Base-by-base conservation (phyloP, 2,888 invertebrate genomes). In the Plagiodera versicolora region DNA sequence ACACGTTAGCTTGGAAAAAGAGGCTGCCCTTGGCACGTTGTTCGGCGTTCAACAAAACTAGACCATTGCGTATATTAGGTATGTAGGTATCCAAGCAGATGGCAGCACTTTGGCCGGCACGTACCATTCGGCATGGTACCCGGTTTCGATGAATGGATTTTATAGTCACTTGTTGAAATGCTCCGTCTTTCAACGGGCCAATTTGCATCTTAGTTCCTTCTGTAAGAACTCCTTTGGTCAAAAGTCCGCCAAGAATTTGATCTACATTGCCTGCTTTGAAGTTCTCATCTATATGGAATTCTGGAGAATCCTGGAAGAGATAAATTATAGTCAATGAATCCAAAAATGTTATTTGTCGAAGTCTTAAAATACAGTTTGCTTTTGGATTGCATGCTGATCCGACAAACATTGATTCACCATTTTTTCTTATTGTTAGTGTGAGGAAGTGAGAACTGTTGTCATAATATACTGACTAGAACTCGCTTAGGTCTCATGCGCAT, bases 221-320 rank as follows among this genome's bases (percentile, higher is more conserved):
- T 20, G 87, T 87, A 35, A 98, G 86, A 18, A 90, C 87, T 0
- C 98, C 98, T 74, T 91, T 89, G 0, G 89, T 88, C 47, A 96
- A 79, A 8, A 95, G 81, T 0, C 95, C 95, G 0, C 94, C 95
- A 0, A 95, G 87, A 20, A 95, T 91, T 8, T 91, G 90, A 0
- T 92, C 92, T 0, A 90, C 85, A 68, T 91, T 92, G 0, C 90
- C 90, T 14, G 94, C 92, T 74, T 90, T 87, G 79, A 95, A 94
- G 10, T 92, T 93, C 81, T 97, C 97, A 77, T 98, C 98, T 46
- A 98, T 91, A 83, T 97, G 94, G 79, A 96, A 96, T 75, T 91
- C 91, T 66, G 89, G 87, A 0, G 86, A 82, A 69, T 91, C 89
- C 87, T 88, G 74, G 52, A 61, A 63, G 65, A 24, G 24, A 24